Base-by-base conservation (phyloP, 2,888 invertebrate species). In the Ochropleura plecta region DNA sequence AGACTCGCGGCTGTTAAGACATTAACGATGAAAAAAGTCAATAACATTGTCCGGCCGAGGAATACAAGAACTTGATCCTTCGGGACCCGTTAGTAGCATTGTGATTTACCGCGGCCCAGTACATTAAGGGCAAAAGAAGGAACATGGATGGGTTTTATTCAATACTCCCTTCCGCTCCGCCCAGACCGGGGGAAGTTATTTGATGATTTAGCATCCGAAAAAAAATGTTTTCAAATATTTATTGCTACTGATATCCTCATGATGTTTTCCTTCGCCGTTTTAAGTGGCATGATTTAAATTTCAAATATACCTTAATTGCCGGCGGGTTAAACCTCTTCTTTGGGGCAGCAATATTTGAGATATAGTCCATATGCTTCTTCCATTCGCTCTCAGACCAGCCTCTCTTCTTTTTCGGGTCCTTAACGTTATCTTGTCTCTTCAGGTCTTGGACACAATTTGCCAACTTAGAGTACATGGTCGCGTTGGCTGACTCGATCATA, bases 331-430 rank as follows among this genome's bases (percentile, higher is more conserved):
- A 93, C 64, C 90, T 85, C 71, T 77, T 91, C 85, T 89, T 95
- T 0, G 96, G 96, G 2, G 81, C 90, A 14, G 96, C 91, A 4
- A 96, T 93, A 70, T 91, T 92, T 8, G 87, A 80, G 53, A 96
- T 95, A 63, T 96, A 94, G 55, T 96, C 96, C 96, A 96, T 95
- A 74, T 96, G 96, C 70, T 95, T 96, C 88, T 95, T 96, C 96
- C 96, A 96, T 10, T 96, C 96, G 72, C 91, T 93, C 76, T 96
- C 95, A 0, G 92, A 88, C 96, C 96, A 96, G 0, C 93, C 94
- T 3, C 85, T 88, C 84, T 94, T 95, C 88, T 94, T 95, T 85
- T 93, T 95, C 3, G 91, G 68, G 0, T 95, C 95, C 76, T 94
- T 95, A 0, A 82, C 81, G 0, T 84, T 81, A 6, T 94, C 94